Conservation (phyloP, 2,888 invertebrate genomes). For the Suillia variegata region DNA sequence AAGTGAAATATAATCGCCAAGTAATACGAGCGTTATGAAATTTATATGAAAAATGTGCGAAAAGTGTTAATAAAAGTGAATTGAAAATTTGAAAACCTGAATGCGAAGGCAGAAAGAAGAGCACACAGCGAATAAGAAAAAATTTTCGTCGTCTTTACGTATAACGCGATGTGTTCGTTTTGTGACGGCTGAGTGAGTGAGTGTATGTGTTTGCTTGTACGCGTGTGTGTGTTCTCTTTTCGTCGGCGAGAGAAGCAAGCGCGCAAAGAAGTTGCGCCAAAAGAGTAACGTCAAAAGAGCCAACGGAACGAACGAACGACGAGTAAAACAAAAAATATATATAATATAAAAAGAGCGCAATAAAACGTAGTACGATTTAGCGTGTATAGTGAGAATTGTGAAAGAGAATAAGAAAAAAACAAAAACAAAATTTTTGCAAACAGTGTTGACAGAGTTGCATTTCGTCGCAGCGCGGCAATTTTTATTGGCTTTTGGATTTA, state of each 20-base stretch:
- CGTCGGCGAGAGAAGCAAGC: slow-evolving; percentile 37
- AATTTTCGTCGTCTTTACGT: slow-evolving; percentile 42
- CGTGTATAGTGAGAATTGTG: not conserved
- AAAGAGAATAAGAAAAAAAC: not conserved
- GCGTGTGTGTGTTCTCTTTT: slow-evolving; percentile 29
- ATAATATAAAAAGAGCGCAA: too few relatives aligned
- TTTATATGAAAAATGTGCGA: slow-evolving; percentile 16
- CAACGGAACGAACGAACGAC: too few relatives aligned
- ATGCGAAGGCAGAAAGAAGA: slow-evolving; percentile 30
- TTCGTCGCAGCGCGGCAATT: not conserved
- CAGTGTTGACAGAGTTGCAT: not conserved
- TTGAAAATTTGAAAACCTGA: slow-evolving; percentile 47
- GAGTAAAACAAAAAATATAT: slow-evolving; percentile 35
- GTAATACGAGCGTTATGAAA: slow-evolving; percentile 20
- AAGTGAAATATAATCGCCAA: slow-evolving; percentile 29
- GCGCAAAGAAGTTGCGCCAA: slow-evolving; percentile 47
- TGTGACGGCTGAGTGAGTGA: slow-evolving; percentile 9
- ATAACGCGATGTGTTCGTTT: slow-evolving; percentile 33
- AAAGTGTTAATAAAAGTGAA: slow-evolving; percentile 32
- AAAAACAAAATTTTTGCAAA: slow-evolving; percentile 1
- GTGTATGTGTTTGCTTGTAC: slow-evolving; percentile 24
- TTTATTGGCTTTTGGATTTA: not conserved
- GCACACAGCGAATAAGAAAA: too few relatives aligned
- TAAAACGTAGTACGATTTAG: slow-evolving; percentile 8
- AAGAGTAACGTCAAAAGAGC: slow-evolving; percentile 52